phyloP scores from a whole-genome alignment of 2,888 invertebrate genomes.

The Melanchra persicariae region DNA sequence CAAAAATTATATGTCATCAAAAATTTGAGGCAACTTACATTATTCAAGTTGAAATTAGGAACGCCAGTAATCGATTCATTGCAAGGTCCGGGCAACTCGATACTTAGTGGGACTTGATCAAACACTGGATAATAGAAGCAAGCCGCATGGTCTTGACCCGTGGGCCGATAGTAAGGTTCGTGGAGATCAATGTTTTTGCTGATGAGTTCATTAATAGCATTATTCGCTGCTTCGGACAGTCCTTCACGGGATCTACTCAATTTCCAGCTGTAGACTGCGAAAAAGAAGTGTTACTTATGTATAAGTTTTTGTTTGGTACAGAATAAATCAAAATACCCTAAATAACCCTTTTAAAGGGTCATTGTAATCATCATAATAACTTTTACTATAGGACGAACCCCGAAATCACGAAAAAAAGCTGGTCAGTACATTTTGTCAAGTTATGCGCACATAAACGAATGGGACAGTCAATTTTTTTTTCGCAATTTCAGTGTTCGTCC shows the following conservation, averaged over 20 bases:
- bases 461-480: no score
- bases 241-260: slow-evolving; percentile 75
- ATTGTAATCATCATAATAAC: no score
- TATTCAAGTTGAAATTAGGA: slow-evolving; percentile 72
- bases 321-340: no score
- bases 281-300: slow-evolving; percentile 3
- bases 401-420: no score
- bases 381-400: no score
- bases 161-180: slow-evolving; percentile 76
- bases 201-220: slow-evolving; percentile 71
- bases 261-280: slow-evolving; percentile 85
- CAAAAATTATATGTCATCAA: background rate
- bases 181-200: slow-evolving; percentile 74
- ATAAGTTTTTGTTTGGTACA: slow-evolving; percentile 7
- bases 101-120: slow-evolving; percentile 68
- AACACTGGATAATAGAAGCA: slow-evolving; percentile 85
- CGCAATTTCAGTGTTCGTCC: no score
- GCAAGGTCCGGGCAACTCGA: slow-evolving; percentile 79
- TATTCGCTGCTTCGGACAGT: slow-evolving; percentile 71
- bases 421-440: no score
- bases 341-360: no score
- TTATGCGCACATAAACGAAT: no score
- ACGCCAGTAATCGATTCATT: slow-evolving; percentile 74
- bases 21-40: slow-evolving; percentile 70
- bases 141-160: slow-evolving; percentile 74